Base-by-base conservation (phyloP, 2,797 vertebrate genomes). In the Pseudomugil gertrudae region DNA sequence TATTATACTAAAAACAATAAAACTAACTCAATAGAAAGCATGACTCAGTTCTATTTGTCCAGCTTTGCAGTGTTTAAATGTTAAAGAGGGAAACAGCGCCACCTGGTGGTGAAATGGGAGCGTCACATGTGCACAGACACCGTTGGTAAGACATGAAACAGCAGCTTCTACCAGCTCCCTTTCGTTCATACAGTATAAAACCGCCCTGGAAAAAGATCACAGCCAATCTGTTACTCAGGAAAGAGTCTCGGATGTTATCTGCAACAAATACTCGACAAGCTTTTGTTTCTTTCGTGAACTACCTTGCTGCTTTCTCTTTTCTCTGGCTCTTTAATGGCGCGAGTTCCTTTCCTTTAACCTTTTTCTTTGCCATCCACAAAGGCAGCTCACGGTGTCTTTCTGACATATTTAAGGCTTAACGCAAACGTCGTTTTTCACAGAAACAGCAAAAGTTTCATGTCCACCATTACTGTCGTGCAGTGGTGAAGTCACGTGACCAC, bases 111-210 rank as follows among this genome's bases (percentile, higher is more conserved):
- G 59, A 27, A 33, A 5, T 0, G 3, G 51, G 0, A n/a, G 2
- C 57, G 2, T 9, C 4, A 8, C 71, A 17, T 63, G 73, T 32
- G 57, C 29, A 32, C 50, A 6, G 51, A 9, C 51, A 0, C 4
- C 2, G 27, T 5, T 2, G 69, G 67, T 64, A 0, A 92, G 61
- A 68, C 1, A 67, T 0, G 76, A 68, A 2, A 74, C 57, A 0
- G 92, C 91, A 0, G 92, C 86, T 59, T 92, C 85, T 0, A 92
- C 69, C 52, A 94, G 83, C 79, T 94, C 92, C 1, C 48, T 56
- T 73, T 94, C 93, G 81, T 93, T 92, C 93, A 94, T 91, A 19
- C 91, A 93, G 69, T 93, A 93, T 62, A 83, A 84, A 33, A 40
- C 72, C 15, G 66, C 29, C 48, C 92, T 88, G 76, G 0, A 69